Percentiles rank a stretch among this genome's conserved stretches.
phyloP scores from a whole-genome alignment of 1,140 invertebrate species.

The Condylostylus longicornis region DNA sequence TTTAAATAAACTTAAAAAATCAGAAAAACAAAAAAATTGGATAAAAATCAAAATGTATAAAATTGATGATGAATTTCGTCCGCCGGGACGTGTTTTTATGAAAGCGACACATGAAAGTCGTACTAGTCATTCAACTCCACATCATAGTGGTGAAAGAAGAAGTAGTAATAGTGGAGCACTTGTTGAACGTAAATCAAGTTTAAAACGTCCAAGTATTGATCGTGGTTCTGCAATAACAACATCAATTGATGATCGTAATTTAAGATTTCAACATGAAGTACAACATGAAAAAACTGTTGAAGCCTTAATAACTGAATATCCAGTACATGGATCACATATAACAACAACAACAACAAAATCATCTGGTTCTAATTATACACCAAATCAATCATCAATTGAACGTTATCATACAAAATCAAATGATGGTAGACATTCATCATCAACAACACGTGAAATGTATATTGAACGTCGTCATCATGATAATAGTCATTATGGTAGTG shows the following conservation, averaged over 20 bases:
- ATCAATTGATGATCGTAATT: constrained; percentile 29
- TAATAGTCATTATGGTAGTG: constrained; percentile 5
- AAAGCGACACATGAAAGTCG: constrained; percentile 11
- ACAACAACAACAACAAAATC: too few species aligned
- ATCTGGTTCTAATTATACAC: too few species aligned
- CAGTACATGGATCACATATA: constrained; percentile 13
- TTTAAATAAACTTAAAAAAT: constrained; percentile 7
- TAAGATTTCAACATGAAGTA: constrained; percentile 25
- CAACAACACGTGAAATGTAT: neutral
- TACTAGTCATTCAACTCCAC: constrained; percentile 14
- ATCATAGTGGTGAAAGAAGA: constrained; percentile 20
- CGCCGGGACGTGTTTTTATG: constrained; percentile 7
- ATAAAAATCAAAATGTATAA: constrained; percentile 12
- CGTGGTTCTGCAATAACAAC: constrained; percentile 42
- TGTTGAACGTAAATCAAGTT: constrained; percentile 35
- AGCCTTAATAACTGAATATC: constrained; percentile 29
- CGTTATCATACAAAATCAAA: too few species aligned
- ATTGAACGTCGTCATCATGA: too few species aligned
- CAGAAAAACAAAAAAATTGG: constrained; percentile 8
- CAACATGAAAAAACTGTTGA: constrained; percentile 28
- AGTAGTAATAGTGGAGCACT: constrained; percentile 10
- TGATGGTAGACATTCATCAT: neutral
- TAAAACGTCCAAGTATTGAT: constrained; percentile 31
- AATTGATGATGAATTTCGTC: constrained; percentile 11
- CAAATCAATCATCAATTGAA: neutral